These are phyloP conservation scores for Copsychus sechellarum DNA, from an alignment of 2,113 vertebrate species.

Conservation along the genomic window DNA sequence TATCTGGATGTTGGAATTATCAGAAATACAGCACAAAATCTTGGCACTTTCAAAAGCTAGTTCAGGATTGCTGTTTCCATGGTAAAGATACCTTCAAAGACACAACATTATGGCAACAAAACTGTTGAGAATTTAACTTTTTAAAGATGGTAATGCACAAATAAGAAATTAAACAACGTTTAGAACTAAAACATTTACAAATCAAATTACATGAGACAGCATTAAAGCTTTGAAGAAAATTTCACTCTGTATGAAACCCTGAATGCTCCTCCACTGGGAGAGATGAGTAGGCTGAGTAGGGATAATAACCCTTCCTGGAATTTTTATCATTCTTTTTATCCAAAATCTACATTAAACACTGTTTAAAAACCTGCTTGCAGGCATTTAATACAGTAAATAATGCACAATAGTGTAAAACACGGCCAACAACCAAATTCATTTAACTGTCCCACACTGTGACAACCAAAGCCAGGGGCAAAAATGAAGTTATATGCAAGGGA, in stretches of 20 bases:
- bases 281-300: not conserved
- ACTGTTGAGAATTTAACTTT: not conserved
- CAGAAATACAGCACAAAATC: constrained; percentile 91
- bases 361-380: not conserved
- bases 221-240: not conserved
- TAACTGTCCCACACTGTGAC: not conserved
- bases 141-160: not conserved
- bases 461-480: not conserved
- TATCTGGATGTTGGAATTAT: constrained; percentile 91
- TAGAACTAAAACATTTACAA: not conserved
- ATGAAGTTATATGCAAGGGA: not conserved
- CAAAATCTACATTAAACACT: not conserved
- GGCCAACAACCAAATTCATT: not conserved
- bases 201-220: not conserved
- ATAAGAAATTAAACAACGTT: not conserved
- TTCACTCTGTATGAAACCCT: not conserved
- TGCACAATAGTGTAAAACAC: not conserved
- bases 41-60: constrained; percentile 94
- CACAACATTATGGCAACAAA: not conserved
- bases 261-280: not conserved
- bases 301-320: not conserved
- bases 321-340: not conserved
- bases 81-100: constrained; percentile 88
- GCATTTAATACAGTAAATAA: not conserved
- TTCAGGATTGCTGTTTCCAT: constrained; percentile 90